Evolutionary conservation across 2,797 vertebrate genomes (phyloP), one percentile per base, ranked within the genome.

Genomic region (Lithobates pipiens): DNA sequence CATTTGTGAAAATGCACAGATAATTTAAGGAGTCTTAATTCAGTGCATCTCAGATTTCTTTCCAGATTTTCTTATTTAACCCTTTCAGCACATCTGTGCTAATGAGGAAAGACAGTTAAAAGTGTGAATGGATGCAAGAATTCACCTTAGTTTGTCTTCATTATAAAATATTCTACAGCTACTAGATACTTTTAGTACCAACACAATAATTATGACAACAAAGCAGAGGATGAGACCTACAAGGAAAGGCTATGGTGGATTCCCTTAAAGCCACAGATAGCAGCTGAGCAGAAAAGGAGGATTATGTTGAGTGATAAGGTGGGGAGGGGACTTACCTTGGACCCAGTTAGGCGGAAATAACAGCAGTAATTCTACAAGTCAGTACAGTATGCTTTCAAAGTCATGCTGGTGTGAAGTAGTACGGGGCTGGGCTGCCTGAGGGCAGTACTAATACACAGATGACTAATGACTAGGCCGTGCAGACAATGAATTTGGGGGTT

Each of bases 401-500:
- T 92, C 89, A 57, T 85, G 92, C 91, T 92, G 92, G 93, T 94
- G 93, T 83, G 92, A 94, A 94, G 92, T 92, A 93, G 91, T 91
- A 91, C 93, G 75, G 92, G 93, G 92, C 92, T 92, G 91, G 90
- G 90, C 90, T 92, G 96, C 96, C 96, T 89, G 91, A 92, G 95
- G 97, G 96, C 95, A 96, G 93, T 94, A 88, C 94, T 93, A 95
- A 96, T 88, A 94, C 95, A 95, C 93, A 91, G 93, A 95, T 98
- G 96, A 99, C 96, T 98, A 98, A 98, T 98, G 97, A 96, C 95
- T 92, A 95, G 95, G 95, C 96, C 94, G 88, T 75, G 93, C 92
- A 95, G 96, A 97, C 97, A 98, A 98, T 97, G 97, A 98, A 95
- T 97, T 95, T 95, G 95, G 93, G 95, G 94, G 92, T 86, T 95